Conservation (phyloP, 1,140 invertebrate species). For the Cydia fagiglandana region DNA sequence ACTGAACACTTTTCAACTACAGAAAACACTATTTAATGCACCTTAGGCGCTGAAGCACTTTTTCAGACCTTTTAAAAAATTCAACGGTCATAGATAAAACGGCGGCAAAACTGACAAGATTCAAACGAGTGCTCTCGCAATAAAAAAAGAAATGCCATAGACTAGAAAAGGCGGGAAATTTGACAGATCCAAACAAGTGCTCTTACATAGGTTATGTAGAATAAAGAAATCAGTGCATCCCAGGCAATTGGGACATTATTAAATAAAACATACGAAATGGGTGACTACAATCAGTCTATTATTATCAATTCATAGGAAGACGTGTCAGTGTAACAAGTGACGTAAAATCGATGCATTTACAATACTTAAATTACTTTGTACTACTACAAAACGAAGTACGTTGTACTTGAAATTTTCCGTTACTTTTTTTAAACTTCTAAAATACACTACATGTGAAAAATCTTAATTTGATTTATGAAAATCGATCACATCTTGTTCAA, state of each 20-base stretch:
- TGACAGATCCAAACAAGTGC: slow-evolving; percentile 67
- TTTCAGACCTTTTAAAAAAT: slow-evolving; percentile 37
- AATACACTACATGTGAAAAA: slow-evolving; percentile 53
- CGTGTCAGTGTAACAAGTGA: slow-evolving; percentile 53
- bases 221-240: slow-evolving; percentile 72
- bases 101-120: slow-evolving; percentile 44
- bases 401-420: slow-evolving; percentile 51
- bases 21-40: slow-evolving; percentile 43
- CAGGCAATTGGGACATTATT: slow-evolving; percentile 63
- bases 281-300: slow-evolving; percentile 67
- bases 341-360: slow-evolving; percentile 43
- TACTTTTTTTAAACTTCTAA: slow-evolving; percentile 53
- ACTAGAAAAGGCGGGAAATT: slow-evolving; percentile 35
- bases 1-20: slow-evolving; percentile 61
- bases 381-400: slow-evolving; percentile 65
- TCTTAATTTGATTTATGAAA: slow-evolving; percentile 45
- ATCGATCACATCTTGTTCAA: slow-evolving; percentile 51
- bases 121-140: slow-evolving; percentile 69
- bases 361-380: slow-evolving; percentile 73
- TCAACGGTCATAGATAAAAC: slow-evolving; percentile 25
- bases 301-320: slow-evolving; percentile 63
- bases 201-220: slow-evolving; percentile 52
- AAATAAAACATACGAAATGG: slow-evolving; percentile 48
- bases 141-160: not conserved
- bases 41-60: slow-evolving; percentile 61